These are phyloP conservation scores for Drosophila rubida DNA, from an alignment of 2,888 invertebrate species.

Conservation along the genomic window DNA sequence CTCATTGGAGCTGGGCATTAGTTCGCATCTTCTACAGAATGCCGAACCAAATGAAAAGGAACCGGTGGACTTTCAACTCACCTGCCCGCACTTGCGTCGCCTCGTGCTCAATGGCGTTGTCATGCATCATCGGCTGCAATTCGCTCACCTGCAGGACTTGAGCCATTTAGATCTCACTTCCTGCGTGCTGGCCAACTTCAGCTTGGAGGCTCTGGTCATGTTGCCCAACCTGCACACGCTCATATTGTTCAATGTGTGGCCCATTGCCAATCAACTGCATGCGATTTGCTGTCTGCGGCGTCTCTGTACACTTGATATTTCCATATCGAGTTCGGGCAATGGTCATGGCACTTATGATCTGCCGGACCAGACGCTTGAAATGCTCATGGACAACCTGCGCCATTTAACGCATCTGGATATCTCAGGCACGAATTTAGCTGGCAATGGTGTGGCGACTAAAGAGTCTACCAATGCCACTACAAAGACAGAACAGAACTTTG, in stretches of 20 bases:
- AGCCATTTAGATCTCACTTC: slow-evolving; percentile 84
- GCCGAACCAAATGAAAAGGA: slow-evolving; percentile 85
- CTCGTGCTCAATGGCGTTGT: slow-evolving; percentile 84
- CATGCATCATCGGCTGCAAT: slow-evolving; percentile 82
- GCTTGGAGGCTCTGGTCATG: slow-evolving; percentile 85
- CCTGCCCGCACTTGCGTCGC: slow-evolving; percentile 83
- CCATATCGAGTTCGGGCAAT: slow-evolving; percentile 88
- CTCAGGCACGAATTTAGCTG: slow-evolving; percentile 97
- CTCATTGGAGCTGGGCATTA: slow-evolving; percentile 90
- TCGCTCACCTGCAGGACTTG: slow-evolving; percentile 81
- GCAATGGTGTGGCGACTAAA: slow-evolving; percentile 90
- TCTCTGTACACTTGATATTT: slow-evolving; percentile 92
- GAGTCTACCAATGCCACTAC: slow-evolving; percentile 80
- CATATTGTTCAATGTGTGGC: slow-evolving; percentile 92
- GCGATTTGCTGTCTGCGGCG: slow-evolving; percentile 87
- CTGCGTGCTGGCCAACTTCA: slow-evolving; percentile 84
- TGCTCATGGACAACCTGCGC: slow-evolving; percentile 90
- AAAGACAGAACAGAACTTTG: slow-evolving; percentile 62
- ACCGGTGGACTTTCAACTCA: slow-evolving; percentile 88
- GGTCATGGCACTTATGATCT: slow-evolving; percentile 90
- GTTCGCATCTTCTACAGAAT: slow-evolving; percentile 87
- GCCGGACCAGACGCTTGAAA: slow-evolving; percentile 89
- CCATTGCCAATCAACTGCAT: slow-evolving; percentile 86
- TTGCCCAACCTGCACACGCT: slow-evolving; percentile 90
- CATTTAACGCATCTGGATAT: slow-evolving; percentile 94